Evolutionary conservation across 2,113 vertebrate species (phyloP).

Genomic region (Aspiorhynchus laticeps): DNA sequence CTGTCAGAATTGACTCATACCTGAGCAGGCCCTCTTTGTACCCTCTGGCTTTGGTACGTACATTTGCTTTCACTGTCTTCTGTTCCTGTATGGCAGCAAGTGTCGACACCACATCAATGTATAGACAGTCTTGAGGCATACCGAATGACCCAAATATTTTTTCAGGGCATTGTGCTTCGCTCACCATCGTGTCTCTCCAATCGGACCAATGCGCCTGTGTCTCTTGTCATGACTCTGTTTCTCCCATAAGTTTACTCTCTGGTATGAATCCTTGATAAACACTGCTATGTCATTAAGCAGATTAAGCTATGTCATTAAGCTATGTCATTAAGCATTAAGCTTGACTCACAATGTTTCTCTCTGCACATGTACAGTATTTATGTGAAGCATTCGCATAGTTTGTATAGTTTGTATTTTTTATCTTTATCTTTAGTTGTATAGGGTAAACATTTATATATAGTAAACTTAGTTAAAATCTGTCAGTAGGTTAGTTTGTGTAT

Average conservation of each 20-base stretch:
- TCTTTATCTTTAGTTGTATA: too few relatives aligned
- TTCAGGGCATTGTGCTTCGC: background rate
- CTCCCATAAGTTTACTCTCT: too few relatives aligned
- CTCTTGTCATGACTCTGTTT: background rate
- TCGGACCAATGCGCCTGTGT: background rate
- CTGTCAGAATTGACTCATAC: constrained; percentile 48
- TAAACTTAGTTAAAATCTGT: too few relatives aligned
- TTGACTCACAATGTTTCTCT: too few relatives aligned
- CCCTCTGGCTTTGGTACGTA: constrained; percentile 27
- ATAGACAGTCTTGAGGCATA: background rate
- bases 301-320: too few relatives aligned
- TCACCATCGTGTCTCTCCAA: background rate
- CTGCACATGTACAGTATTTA: too few relatives aligned
- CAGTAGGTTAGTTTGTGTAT: too few relatives aligned
- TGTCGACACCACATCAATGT: background rate
- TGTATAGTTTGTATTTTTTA: too few relatives aligned
- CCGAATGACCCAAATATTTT: background rate
- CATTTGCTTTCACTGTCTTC: constrained; percentile 27
- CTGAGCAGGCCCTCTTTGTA: constrained; percentile 26
- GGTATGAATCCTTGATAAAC: too few relatives aligned
- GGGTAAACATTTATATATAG: too few relatives aligned
- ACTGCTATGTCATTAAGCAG: constrained; percentile 42
- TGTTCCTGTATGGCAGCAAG: constrained; percentile 31
- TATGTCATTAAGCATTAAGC: too few relatives aligned
- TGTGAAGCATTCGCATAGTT: too few relatives aligned